Evolutionary conservation across 2,888 invertebrate species (phyloP).

Genomic region (Ectobius pallidus): DNA sequence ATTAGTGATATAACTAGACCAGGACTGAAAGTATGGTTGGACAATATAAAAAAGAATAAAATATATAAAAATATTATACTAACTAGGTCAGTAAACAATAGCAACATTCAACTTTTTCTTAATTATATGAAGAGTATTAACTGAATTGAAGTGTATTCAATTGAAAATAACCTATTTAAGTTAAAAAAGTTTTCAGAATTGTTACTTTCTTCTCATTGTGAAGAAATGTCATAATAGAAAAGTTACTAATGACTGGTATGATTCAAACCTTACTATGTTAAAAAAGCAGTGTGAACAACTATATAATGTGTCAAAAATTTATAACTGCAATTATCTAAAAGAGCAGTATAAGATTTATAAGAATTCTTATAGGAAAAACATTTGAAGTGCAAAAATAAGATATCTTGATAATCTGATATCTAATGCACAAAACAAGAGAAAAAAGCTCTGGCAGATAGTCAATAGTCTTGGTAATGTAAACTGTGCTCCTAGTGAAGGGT

Average conservation of each 20-base stretch:
- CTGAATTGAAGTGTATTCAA: neutral
- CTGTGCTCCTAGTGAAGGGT: too few species aligned
- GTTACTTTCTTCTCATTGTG: neutral
- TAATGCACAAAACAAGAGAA: too few species aligned
- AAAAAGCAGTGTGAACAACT: neutral
- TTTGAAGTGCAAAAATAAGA: too few species aligned
- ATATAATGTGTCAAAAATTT: neutral
- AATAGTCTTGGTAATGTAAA: too few species aligned
- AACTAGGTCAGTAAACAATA: neutral
- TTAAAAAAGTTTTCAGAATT: neutral
- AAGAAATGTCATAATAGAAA: neutral
- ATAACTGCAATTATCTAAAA: neutral
- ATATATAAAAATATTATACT: neutral
- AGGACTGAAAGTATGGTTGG: neutral
- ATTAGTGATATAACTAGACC: neutral
- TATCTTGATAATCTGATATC: too few species aligned
- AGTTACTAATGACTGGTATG: neutral
- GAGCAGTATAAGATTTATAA: neutral
- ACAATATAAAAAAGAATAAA: too few species aligned
- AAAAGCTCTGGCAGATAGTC: too few species aligned
- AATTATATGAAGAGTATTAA: neutral
- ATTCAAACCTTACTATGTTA: neutral
- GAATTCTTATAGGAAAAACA: too few species aligned
- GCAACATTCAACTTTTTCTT: neutral
- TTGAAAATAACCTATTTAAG: neutral